Evolutionary conservation across 2,113 vertebrate genomes (phyloP).

Genomic region (Mionectes macconnelli): DNA sequence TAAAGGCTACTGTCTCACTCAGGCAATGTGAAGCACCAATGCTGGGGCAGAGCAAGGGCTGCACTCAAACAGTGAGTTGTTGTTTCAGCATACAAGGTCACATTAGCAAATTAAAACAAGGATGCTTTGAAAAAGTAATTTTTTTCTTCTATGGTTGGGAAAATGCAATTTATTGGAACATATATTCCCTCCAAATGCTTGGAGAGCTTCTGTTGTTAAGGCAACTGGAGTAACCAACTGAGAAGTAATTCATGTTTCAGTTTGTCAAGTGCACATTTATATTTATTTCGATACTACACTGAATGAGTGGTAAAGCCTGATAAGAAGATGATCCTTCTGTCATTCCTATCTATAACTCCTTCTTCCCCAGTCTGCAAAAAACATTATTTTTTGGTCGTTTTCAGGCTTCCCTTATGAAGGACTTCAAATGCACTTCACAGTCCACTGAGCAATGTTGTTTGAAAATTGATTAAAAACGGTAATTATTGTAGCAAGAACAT

Average conservation of each 20-base stretch:
- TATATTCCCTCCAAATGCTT: neutral
- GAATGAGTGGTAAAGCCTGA: neutral
- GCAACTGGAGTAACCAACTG: neutral
- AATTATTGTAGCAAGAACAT: constrained; percentile 28
- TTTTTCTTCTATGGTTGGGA: neutral
- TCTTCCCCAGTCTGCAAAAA: neutral
- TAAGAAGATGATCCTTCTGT: neutral
- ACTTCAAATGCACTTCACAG: constrained; percentile 17
- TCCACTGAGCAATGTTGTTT: neutral
- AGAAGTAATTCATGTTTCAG: constrained; percentile 16
- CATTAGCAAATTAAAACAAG: neutral
- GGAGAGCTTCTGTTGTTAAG: neutral
- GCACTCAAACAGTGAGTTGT: neutral
- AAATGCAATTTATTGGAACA: constrained; percentile 8
- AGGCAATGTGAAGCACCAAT: neutral
- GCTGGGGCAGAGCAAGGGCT: neutral
- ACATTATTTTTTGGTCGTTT: neutral
- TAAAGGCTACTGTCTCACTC: neutral
- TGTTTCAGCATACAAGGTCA: neutral
- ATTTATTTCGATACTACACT: constrained; percentile 1
- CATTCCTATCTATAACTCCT: neutral
- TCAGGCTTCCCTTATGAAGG: neutral
- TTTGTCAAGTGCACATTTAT: neutral
- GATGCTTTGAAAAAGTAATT: neutral
- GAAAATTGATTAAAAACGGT: constrained; percentile 49